Conservation (phyloP, 1,140 invertebrate species). For the Arctopsyche grandis region DNA sequence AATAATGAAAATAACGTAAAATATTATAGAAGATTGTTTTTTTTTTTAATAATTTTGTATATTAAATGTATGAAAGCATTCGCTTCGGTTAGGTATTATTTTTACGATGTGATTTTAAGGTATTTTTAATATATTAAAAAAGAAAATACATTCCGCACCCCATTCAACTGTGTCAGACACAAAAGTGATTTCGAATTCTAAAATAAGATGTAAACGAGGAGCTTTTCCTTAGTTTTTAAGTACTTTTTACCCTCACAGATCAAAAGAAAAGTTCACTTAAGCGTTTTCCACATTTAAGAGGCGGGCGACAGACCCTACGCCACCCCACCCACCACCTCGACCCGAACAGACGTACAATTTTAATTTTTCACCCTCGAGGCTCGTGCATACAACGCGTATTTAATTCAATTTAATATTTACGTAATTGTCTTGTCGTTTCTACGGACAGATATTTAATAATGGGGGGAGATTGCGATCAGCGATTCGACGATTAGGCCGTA, state of each 20-base stretch:
- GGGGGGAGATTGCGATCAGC: neutral
- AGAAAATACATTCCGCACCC: neutral
- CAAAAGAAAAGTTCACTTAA: constrained; percentile 1
- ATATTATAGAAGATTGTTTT: too few relatives aligned
- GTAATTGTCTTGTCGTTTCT: constrained; percentile 2
- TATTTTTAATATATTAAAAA: too few relatives aligned
- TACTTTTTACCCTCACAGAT: neutral
- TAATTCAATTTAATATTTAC: neutral
- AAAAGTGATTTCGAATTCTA: neutral
- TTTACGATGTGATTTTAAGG: too few relatives aligned
- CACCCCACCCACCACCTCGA: too few relatives aligned
- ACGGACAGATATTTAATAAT: neutral
- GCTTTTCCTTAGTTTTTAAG: neutral
- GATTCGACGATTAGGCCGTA: neutral
- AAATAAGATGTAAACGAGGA: too few relatives aligned
- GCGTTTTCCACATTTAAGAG: neutral
- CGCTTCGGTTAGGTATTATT: too few relatives aligned
- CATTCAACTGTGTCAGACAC: neutral
- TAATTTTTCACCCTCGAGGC: neutral
- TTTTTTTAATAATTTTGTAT: too few relatives aligned
- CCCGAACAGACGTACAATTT: too few relatives aligned
- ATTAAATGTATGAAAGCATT: too few relatives aligned
- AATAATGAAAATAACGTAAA: too few relatives aligned
- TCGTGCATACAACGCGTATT: neutral
- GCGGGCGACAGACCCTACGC: neutral